Conservation (phyloP, 2,888 invertebrate genomes). For the Agapostemon virescens region DNA sequence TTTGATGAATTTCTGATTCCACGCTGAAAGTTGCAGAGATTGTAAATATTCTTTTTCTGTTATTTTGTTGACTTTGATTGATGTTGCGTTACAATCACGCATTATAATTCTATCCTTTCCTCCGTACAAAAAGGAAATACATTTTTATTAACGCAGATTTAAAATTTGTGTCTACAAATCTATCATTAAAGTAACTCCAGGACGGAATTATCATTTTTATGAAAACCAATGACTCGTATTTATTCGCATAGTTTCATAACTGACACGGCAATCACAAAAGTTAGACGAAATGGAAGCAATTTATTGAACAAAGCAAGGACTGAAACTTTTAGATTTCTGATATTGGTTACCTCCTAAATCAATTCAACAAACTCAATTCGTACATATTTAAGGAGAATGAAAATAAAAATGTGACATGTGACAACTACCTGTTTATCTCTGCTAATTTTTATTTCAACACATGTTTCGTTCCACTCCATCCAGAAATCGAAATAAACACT, state of each 20-base stretch:
- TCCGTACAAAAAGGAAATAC: neutral
- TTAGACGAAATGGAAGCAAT: neutral
- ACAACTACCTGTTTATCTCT: neutral
- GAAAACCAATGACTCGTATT: neutral
- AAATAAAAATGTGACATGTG: neutral
- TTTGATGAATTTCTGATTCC: neutral
- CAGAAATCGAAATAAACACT: neutral
- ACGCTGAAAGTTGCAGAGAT: neutral
- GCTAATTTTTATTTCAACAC: neutral
- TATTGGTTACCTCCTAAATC: too few species aligned
- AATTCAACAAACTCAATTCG: neutral
- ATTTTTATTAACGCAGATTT: neutral
- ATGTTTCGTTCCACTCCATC: neutral
- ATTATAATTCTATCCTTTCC: neutral
- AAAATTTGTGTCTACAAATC: neutral
- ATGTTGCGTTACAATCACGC: neutral
- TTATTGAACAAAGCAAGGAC: neutral
- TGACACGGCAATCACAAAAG: neutral
- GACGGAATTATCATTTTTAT: neutral
- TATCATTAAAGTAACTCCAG: neutral
- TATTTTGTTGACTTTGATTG: constrained; percentile 2
- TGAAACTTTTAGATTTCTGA: too few species aligned
- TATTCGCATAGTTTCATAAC: neutral
- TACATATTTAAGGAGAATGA: neutral
- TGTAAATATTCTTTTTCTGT: neutral